Evolutionary conservation across 37 sponge, comb jelly and placozoan species (phyloP).

Genomic region (Beroe forskalii): DNA sequence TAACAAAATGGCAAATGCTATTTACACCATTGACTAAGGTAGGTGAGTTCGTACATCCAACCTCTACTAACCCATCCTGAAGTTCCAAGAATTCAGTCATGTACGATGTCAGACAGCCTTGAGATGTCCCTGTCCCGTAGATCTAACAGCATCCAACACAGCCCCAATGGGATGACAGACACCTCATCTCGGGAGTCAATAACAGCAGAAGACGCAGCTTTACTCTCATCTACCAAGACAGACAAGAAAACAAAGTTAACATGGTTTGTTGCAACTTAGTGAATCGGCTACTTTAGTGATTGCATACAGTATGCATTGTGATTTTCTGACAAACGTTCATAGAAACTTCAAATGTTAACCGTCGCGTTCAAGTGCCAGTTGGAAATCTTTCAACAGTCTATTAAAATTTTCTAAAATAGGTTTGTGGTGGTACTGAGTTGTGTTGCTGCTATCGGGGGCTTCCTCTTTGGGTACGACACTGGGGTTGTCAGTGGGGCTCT

Average conservation of each 20-base stretch:
- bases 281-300: no score
- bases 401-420: no score
- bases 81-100: no score
- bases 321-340: no score
- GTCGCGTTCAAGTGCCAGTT: no score
- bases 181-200: background rate
- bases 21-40: no score
- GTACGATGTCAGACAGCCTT: no score
- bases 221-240: background rate
- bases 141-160: background rate
- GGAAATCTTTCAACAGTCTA: no score
- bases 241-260: background rate
- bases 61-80: conserved; percentile 12
- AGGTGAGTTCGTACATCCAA: background rate
- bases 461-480: conserved; percentile 93
- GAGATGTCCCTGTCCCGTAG: background rate
- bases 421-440: conserved; percentile 65
- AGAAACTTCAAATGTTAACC: no score
- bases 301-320: no score
- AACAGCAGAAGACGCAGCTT: background rate
- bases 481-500: conserved; percentile 92
- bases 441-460: conserved; percentile 77
- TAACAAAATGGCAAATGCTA: no score
- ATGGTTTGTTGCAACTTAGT: no score
- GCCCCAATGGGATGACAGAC: background rate